Percentiles rank a stretch among this genome's conserved stretches.
phyloP scores from a whole-genome alignment of 2,888 invertebrate genomes.

The Microctonus aethiopoides region DNA sequence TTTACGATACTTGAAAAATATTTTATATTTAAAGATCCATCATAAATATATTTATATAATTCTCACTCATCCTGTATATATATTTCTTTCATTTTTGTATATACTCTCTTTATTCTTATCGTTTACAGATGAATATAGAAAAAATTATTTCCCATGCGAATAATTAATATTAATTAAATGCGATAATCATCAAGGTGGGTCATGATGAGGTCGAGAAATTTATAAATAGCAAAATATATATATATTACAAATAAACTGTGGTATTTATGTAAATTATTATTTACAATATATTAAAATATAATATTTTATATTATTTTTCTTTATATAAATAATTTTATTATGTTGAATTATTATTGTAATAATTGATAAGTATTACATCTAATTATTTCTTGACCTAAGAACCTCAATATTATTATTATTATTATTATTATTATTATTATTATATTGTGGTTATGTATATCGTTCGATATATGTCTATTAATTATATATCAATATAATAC shows the following conservation, averaged over 20 bases:
- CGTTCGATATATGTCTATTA: conserved; percentile 19
- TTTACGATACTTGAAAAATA: background rate
- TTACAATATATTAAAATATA: background rate
- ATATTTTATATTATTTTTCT: background rate
- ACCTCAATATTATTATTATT: too few species aligned
- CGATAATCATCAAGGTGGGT: conserved; percentile 21
- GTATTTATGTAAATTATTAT: background rate
- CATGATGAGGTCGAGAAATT: conserved; percentile 11
- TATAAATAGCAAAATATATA: background rate
- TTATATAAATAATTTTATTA: background rate
- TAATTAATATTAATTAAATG: conserved; percentile 18
- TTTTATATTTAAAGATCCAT: background rate
- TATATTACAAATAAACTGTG: background rate
- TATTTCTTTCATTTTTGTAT: background rate
- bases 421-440: too few species aligned
- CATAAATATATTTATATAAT: background rate
- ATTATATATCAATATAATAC: background rate
- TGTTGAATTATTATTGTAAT: conserved; percentile 21
- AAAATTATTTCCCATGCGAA: background rate
- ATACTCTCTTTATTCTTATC: background rate
- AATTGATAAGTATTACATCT: conserved; percentile 28
- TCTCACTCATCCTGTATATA: too few species aligned
- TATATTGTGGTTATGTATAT: background rate
- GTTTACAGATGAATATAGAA: background rate
- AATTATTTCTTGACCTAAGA: conserved; percentile 31